phyloP scores from a whole-genome alignment of 1,140 invertebrate species.

The Drosophila nasuta region DNA sequence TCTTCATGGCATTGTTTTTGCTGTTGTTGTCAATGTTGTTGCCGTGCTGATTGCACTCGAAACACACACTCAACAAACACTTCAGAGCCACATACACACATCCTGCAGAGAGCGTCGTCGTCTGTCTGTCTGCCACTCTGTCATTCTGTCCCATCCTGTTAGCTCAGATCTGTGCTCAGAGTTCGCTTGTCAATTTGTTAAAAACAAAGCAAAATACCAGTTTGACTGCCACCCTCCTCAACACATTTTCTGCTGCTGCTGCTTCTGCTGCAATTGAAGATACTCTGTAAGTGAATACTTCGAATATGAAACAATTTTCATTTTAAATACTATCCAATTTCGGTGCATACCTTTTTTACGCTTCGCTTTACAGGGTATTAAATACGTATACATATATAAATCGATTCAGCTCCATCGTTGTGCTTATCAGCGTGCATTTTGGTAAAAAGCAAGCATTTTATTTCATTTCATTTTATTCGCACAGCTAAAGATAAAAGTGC shows the following conservation, averaged over 20 bases:
- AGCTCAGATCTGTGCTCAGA: conserved; percentile 41
- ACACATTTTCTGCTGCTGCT: background rate
- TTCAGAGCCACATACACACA: conserved; percentile 51
- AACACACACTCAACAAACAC: conserved; percentile 68
- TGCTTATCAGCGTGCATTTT: conserved; percentile 74
- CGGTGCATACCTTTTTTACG: background rate
- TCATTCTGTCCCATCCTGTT: conserved; percentile 44
- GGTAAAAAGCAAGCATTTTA: conserved; percentile 48
- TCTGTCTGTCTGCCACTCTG: conserved; percentile 14
- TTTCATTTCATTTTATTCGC: conserved; percentile 57
- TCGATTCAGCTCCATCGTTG: conserved; percentile 48
- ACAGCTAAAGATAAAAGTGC: conserved; percentile 46
- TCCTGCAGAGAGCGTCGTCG: conserved; percentile 48
- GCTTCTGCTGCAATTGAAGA: background rate
- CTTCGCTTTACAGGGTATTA: background rate
- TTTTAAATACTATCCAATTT: background rate
- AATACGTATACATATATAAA: conserved; percentile 17
- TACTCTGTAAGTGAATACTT: conserved; percentile 3
- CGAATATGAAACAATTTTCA: background rate
- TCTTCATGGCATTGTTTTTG: conserved; percentile 39
- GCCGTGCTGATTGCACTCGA: conserved; percentile 72
- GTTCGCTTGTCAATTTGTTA: conserved; percentile 52
- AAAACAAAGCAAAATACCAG: conserved; percentile 39
- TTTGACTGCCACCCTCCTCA: background rate
- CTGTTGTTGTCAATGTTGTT: conserved; percentile 39